Evolutionary conservation across 2,888 invertebrate species (phyloP), one percentile per base, ranked within the genome.

Genomic region (Xylota sylvarum): DNA sequence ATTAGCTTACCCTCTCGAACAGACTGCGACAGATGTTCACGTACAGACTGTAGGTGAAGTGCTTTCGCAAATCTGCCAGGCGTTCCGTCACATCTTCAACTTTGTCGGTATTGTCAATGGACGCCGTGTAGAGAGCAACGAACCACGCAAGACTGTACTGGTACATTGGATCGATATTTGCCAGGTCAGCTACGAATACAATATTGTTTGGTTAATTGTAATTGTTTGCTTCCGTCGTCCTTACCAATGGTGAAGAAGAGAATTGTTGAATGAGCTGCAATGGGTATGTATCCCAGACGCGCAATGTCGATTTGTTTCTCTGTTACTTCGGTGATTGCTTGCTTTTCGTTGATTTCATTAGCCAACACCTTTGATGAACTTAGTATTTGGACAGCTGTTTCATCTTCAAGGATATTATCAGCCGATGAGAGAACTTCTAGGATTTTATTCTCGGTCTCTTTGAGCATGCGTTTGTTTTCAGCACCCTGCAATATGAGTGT

Each of bases 141-240:
- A 98, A 98, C 98, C 98, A 99, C 2, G 95, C 95, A 89, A 99
- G 93, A 0, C 98, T 98, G 92, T 98, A 99, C 91, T 98, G 98
- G 92, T 99, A 99, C 98, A 98, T 98, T 1, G 98, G 98, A 93
- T 99, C 98, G 88, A 99, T 97, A 90, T 97, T 96, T 5, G 97
- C 96, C 90, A 99, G 93, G 79, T 97, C 97, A 79, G 95, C 97
- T 96, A 90, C 96, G 90, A 19, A 80, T 81, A 56, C 32, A 76
- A 56, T 58, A 48, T 76, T 69, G 12, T 52, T 58, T 58, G 19
- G 32, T 67, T 67, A 62, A 80, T 50, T 81, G 60, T 32, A 76
- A 70, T 81, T 70, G 40, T 43, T 30, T 37, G 35, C 37, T 32
- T 19, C 5, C 32, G 43, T 0, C 5, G 30, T n/a, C 17, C 43